Percentiles rank a stretch among this genome's conserved stretches.
Evolutionary conservation across 1,140 invertebrate genomes (phyloP).

Genomic region (Drosophila sturtevanti): DNA sequence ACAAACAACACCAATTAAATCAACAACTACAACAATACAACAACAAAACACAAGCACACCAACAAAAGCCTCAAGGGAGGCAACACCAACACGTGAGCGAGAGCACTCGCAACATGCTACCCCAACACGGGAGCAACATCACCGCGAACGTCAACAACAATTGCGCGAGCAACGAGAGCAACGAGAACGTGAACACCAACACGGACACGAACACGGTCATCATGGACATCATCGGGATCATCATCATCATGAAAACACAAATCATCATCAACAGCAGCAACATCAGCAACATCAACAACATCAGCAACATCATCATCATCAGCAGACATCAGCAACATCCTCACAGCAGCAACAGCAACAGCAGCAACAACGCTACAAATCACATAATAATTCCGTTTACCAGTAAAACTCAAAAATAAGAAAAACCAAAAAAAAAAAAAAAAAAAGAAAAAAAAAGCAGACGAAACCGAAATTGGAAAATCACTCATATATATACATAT

Average conservation of each 20-base stretch:
- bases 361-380: constrained; percentile 67
- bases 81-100: constrained; percentile 62
- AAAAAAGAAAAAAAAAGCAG: constrained; percentile 21
- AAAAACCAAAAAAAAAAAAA: constrained; percentile 19
- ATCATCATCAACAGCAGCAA: constrained; percentile 35
- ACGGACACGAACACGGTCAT: constrained; percentile 30
- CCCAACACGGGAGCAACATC: constrained; percentile 36
- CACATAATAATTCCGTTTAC: constrained; percentile 82
- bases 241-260: constrained; percentile 35
- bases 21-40: constrained; percentile 43
- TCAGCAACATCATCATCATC: constrained; percentile 44
- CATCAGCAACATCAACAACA: constrained; percentile 36
- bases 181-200: constrained; percentile 52
- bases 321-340: constrained; percentile 47
- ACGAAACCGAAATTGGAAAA: constrained; percentile 21
- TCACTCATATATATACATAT: constrained; percentile 19
- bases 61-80: constrained; percentile 66
- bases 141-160: constrained; percentile 47
- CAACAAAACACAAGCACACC: constrained; percentile 59
- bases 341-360: constrained; percentile 59
- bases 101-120: constrained; percentile 58
- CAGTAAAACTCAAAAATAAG: constrained; percentile 62
- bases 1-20: constrained; percentile 22
- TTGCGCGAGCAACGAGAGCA: constrained; percentile 47
- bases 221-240: constrained; percentile 36